A percentile compares a stretch with the other conserved stretches of the same genome.
phyloP scores from a whole-genome alignment of 1,140 invertebrate species.

The Aphis gossypii region DNA sequence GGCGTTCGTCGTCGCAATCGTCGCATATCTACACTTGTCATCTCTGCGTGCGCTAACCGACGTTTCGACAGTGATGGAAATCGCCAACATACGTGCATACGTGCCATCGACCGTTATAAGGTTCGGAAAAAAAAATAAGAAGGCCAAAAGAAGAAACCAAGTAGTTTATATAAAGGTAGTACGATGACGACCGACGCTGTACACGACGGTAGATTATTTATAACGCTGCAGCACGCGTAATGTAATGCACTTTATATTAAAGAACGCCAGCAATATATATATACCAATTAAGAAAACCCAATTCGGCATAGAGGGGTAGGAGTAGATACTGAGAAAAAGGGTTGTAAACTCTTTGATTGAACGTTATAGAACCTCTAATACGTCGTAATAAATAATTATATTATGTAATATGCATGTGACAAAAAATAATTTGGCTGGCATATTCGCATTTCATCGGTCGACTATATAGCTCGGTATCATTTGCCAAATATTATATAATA shows the following conservation, averaged over 20 bases:
- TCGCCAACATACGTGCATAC: neutral
- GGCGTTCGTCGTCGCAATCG: neutral
- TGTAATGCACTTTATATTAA: too few species aligned
- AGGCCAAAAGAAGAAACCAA: neutral
- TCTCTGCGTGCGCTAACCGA: neutral
- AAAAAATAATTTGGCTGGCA: neutral
- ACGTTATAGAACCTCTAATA: neutral
- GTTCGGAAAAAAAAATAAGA: neutral
- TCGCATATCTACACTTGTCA: neutral
- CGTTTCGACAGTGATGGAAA: constrained; percentile 27
- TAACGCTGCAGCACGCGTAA: neutral
- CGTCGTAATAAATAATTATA: too few species aligned
- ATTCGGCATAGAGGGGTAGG: neutral
- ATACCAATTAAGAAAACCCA: neutral
- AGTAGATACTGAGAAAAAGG: neutral
- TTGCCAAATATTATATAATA: neutral
- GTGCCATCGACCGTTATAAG: neutral
- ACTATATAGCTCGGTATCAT: neutral
- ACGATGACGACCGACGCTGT: neutral
- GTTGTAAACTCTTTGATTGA: neutral
- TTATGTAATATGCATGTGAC: neutral
- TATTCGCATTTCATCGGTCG: neutral
- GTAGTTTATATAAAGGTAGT: neutral
- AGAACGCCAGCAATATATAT: too few species aligned
- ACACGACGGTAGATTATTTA: too few species aligned